Evolutionary conservation across 2,797 vertebrate species (phyloP), one percentile per base, ranked within the genome.

Genomic region (Poeciliopsis gracilis): DNA sequence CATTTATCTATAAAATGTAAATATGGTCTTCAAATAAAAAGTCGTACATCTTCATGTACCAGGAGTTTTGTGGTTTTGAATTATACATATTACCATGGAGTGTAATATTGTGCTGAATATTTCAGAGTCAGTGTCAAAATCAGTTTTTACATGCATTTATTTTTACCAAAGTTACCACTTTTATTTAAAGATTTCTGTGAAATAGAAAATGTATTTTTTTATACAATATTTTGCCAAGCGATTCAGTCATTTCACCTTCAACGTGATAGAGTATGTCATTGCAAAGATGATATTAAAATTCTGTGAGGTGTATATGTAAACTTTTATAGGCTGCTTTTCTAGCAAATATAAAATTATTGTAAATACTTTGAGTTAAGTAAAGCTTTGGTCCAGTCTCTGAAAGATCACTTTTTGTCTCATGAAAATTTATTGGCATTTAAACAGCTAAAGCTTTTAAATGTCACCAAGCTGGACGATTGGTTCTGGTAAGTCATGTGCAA

Each of bases 401-500:
- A 69, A 69, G 4, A 43, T 43, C 38, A 69, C 38, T 7, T 41
- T 69, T 41, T 43, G 66, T 69, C 38, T 69, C 66, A 43, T 67
- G 20, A 13, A 41, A 25, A n/a, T 43, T 12, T 43, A 10, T 43
- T 41, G 66, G 66, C 66, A 69, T 69, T 69, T n/a, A 43, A 69
- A 43, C 38, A 43, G 38, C 38, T 43, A 25, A 69, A 69, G 38
- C 66, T 69, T 69, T 69, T 69, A 69, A 69, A 69, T 69, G 66
- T 69, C 66, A 43, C 36, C 38, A 13, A 38, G 66, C 23, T 43
- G 33, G 20, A 63, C 1, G 45, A 70, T 45, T 9, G 38, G 18
- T 72, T 47, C 33, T 73, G 23, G 69, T 59, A 57, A 55, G 53
- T 41, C 66, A 69, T 69, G 66, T 41, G 41, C 66, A 69, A 69